These are phyloP conservation scores for Hipparchia sbordonii DNA, from an alignment of 2,888 invertebrate genomes.

Conservation along the genomic window DNA sequence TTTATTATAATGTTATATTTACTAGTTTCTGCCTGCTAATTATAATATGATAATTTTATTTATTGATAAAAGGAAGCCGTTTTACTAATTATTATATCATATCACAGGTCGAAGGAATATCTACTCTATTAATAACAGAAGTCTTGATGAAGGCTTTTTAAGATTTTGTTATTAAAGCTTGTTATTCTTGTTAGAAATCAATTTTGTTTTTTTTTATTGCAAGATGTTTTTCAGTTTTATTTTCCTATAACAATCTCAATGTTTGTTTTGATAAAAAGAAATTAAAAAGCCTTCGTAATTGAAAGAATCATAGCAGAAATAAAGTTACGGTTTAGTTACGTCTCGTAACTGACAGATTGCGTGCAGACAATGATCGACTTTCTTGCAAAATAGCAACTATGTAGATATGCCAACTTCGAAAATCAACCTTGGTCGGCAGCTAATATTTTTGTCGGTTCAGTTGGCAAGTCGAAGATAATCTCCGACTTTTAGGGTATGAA, in stretches of 20 bases:
- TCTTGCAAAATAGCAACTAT: conserved; percentile 45
- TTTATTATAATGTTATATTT: no score
- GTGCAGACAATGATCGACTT: conserved; percentile 68
- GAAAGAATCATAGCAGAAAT: conserved; percentile 54
- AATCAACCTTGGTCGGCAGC: background rate
- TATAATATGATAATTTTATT: no score
- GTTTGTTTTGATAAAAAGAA: conserved; percentile 15
- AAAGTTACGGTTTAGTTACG: conserved; percentile 52
- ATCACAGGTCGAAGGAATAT: background rate
- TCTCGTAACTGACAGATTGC: conserved; percentile 64
- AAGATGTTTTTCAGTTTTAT: background rate
- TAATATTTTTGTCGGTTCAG: background rate
- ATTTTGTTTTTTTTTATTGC: background rate
- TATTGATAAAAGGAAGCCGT: no score
- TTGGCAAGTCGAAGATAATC: no score
- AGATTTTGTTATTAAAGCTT: background rate
- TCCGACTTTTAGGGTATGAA: no score
- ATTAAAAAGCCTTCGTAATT: conserved; percentile 53
- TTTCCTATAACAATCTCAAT: background rate
- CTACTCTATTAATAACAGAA: background rate
- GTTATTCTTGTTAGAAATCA: background rate
- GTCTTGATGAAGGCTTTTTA: background rate
- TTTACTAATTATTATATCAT: no score
- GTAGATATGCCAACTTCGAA: background rate
- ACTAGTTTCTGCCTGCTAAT: no score